A percentile compares a stretch with the other conserved stretches of the same genome.
Evolutionary conservation across 2,888 invertebrate species (phyloP).

Genomic region (Petrolisthes cinctipes): DNA sequence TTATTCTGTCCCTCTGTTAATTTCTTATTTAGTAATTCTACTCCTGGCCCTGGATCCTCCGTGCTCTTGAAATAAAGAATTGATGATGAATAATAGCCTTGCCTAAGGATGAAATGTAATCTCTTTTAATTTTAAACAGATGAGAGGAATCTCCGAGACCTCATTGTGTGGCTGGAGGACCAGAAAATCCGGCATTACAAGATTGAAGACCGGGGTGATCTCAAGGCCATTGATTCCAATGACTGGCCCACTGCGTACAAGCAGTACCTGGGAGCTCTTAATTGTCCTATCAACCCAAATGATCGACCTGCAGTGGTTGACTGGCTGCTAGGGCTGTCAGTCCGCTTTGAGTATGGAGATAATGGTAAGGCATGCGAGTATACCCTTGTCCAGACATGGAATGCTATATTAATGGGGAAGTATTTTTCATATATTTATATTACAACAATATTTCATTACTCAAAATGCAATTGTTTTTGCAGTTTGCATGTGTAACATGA

Average conservation of each 20-base stretch:
- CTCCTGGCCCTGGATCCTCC: too few relatives aligned
- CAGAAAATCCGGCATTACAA: conserved; percentile 91
- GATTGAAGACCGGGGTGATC: conserved; percentile 81
- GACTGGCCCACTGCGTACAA: conserved; percentile 81
- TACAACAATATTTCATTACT: too few relatives aligned
- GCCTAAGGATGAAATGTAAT: not conserved
- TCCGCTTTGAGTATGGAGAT: conserved; percentile 85
- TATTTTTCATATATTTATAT: too few relatives aligned
- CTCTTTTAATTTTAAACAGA: conserved; percentile 39
- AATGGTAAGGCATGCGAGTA: conserved; percentile 72
- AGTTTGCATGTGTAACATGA: too few relatives aligned
- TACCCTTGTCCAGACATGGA: too few relatives aligned
- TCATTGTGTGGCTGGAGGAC: conserved; percentile 92
- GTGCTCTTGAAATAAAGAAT: not conserved
- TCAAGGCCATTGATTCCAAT: conserved; percentile 77
- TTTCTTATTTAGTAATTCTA: too few relatives aligned
- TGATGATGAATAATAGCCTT: not conserved
- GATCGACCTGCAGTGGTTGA: conserved; percentile 80
- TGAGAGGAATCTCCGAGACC: conserved; percentile 68
- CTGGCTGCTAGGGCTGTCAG: conserved; percentile 87
- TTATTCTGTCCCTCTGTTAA: too few relatives aligned
- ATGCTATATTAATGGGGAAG: too few relatives aligned
- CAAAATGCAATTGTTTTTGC: too few relatives aligned
- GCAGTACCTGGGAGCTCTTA: conserved; percentile 81
- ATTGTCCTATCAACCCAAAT: conserved; percentile 77